These are phyloP conservation scores for Schizopygopsis pylzovi DNA, from an alignment of 2,797 vertebrate species.

Conservation along the genomic window DNA sequence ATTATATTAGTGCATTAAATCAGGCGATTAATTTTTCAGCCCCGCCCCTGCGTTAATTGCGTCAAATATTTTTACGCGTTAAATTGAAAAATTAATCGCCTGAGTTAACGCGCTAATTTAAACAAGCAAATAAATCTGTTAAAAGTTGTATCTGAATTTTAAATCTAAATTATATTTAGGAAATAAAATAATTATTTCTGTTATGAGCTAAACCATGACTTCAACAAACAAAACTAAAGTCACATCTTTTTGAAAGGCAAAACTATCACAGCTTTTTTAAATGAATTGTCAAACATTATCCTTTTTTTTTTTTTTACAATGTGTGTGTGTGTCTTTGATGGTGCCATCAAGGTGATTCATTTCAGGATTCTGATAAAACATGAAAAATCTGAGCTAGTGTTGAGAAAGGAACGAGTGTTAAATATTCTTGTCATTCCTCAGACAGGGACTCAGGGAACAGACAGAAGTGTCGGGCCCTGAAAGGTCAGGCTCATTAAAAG, in stretches of 20 bases:
- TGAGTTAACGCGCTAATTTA: too few relatives aligned
- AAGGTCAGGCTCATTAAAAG: slow-evolving; percentile 79
- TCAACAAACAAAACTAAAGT: not conserved
- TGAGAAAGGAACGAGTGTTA: slow-evolving; percentile 47
- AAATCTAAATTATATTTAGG: not conserved
- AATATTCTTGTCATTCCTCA: slow-evolving; percentile 65
- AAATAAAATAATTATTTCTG: not conserved
- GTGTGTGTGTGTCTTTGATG: not conserved
- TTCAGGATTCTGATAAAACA: slow-evolving; percentile 1
- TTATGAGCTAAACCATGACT: not conserved
- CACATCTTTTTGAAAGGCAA: not conserved
- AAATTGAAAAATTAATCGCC: too few relatives aligned
- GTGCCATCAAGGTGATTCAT: slow-evolving; percentile 6
- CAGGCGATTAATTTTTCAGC: too few relatives aligned
- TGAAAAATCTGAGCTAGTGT: slow-evolving; percentile 11
- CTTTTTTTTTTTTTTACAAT: not conserved
- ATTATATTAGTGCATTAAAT: too few relatives aligned
- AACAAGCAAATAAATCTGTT: too few relatives aligned
- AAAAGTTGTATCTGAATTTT: not conserved
- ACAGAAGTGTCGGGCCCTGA: slow-evolving; percentile 58
- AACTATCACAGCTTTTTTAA: not conserved
- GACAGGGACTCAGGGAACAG: slow-evolving; percentile 63
- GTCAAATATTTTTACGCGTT: too few relatives aligned
- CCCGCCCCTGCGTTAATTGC: too few relatives aligned
- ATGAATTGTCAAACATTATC: not conserved